Percentiles rank a stretch among this genome's conserved stretches.
These are phyloP conservation scores for Caenorhabditis becei DNA, from an alignment of 2,888 invertebrate species.

Conservation along the genomic window DNA sequence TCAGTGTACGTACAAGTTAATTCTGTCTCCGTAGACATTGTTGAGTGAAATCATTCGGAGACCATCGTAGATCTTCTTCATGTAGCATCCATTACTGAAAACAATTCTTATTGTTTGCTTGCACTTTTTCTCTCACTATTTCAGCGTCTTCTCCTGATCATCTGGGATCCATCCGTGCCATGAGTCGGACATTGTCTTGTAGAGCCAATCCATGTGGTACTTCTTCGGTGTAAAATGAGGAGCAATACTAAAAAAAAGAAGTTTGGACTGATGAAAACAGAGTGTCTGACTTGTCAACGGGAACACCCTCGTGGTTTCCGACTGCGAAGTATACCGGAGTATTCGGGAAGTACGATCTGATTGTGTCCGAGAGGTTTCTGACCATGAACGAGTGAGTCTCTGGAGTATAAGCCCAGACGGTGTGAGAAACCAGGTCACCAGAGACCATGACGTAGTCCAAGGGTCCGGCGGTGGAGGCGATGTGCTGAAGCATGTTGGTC, in stretches of 20 bases:
- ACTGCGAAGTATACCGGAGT: slow-evolving; percentile 94
- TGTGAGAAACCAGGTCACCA: slow-evolving; percentile 76
- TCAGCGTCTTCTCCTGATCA: slow-evolving; percentile 64
- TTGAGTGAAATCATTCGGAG: slow-evolving; percentile 79
- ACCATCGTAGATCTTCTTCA: slow-evolving; percentile 85
- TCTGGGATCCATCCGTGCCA: slow-evolving; percentile 88
- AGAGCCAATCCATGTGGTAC: slow-evolving; percentile 88
- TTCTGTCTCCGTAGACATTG: slow-evolving; percentile 82
- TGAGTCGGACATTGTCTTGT: slow-evolving; percentile 86
- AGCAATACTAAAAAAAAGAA: slow-evolving; percentile 81
- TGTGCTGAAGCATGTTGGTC: slow-evolving; percentile 75
- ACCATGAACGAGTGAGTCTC: slow-evolving; percentile 71
- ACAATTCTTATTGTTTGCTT: background rate
- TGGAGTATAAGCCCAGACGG: slow-evolving; percentile 75
- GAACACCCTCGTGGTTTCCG: slow-evolving; percentile 96
- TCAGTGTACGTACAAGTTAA: slow-evolving; percentile 70
- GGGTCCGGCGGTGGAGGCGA: slow-evolving; percentile 52
- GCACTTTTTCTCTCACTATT: slow-evolving; percentile 46
- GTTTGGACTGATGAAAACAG: background rate
- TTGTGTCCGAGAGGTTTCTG: slow-evolving; percentile 70
- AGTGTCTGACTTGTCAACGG: slow-evolving; percentile 88
- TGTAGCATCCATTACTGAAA: slow-evolving; percentile 88
- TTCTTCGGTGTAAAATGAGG: slow-evolving; percentile 81
- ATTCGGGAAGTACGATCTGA: slow-evolving; percentile 83
- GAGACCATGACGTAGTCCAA: slow-evolving; percentile 77